These are phyloP conservation scores for Euzetes globulus DNA, from an alignment of 2,888 invertebrate species.

Conservation along the genomic window DNA sequence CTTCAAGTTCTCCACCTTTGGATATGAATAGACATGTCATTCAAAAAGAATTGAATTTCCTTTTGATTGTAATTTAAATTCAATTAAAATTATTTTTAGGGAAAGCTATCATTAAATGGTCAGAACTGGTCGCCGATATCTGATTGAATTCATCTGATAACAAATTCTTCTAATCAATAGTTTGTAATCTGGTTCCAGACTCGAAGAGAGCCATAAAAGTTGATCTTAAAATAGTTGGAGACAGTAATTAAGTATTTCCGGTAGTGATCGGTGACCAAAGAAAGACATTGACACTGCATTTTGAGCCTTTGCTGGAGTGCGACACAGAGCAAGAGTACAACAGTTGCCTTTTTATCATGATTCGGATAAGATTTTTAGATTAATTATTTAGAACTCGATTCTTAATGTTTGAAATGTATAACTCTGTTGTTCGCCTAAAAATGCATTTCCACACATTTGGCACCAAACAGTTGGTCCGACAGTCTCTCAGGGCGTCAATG, in stretches of 20 bases:
- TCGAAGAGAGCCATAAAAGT: neutral
- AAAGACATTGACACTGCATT: neutral
- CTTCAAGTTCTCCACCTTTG: neutral
- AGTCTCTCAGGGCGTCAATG: neutral
- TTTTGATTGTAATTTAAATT: no score
- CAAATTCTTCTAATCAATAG: neutral
- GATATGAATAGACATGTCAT: neutral
- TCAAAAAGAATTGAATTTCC: neutral
- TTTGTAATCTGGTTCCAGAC: neutral
- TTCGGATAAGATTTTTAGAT: neutral
- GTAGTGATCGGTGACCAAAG: neutral
- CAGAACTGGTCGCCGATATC: neutral
- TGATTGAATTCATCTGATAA: neutral
- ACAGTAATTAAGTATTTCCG: slow-evolving; percentile 18
- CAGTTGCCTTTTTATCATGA: neutral
- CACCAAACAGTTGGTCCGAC: neutral
- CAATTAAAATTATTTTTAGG: no score
- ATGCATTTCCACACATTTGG: slow-evolving; percentile 5
- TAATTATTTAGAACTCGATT: neutral
- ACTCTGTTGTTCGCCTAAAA: neutral
- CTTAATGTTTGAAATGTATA: neutral
- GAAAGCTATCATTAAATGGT: no score
- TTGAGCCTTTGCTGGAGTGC: neutral
- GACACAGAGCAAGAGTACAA: neutral
- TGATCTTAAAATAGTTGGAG: neutral